Conservation (phyloP, 2,888 invertebrate genomes). For the Hirtodrosophila histrioides region DNA sequence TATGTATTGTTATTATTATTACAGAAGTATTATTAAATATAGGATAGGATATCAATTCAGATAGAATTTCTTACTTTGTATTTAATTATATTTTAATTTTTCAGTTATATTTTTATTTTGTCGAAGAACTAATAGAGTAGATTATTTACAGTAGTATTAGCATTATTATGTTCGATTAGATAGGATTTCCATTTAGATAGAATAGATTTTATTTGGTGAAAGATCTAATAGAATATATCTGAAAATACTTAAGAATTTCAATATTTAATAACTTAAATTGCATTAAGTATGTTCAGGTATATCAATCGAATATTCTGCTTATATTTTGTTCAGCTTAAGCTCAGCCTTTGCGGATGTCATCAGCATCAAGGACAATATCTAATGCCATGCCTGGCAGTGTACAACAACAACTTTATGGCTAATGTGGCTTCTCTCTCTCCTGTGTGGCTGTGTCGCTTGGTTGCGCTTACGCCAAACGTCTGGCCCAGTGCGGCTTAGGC, state of each 20-base stretch:
- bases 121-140: no score
- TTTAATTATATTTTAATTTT: no score
- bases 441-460: conserved; percentile 32
- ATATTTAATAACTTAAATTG: background rate
- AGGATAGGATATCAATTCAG: no score
- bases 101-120: no score
- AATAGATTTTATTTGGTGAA: no score
- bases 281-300: conserved; percentile 12
- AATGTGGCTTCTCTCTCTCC: conserved; percentile 39
- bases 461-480: conserved; percentile 49
- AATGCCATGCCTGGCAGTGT: conserved; percentile 10
- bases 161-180: no score
- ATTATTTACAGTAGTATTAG: no score
- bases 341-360: conserved; percentile 7
- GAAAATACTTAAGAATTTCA: background rate
- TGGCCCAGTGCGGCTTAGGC: conserved; percentile 56
- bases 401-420: conserved; percentile 41
- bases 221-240: no score
- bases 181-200: no score
- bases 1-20: no score
- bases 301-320: conserved; percentile 7
- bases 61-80: no score
- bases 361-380: conserved; percentile 9
- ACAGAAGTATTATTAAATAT: no score
- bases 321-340: background rate